phyloP scores from a whole-genome alignment of 2,888 invertebrate genomes.

The Lycocerus yunnanus region DNA sequence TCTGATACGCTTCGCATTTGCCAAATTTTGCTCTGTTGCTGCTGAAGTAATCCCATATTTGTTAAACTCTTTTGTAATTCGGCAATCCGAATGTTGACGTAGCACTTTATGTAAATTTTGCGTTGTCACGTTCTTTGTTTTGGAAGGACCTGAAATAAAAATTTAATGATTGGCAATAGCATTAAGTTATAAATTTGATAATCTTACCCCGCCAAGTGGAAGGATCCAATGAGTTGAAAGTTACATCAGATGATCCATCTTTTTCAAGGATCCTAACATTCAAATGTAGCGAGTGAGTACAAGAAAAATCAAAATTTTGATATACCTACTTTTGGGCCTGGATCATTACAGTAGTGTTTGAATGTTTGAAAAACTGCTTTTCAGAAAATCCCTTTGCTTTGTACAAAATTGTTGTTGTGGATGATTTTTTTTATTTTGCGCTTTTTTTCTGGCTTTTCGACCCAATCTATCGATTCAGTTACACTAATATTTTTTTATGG shows the following conservation, averaged over 20 bases:
- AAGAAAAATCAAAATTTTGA: background rate
- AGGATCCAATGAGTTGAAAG: slow-evolving; percentile 22
- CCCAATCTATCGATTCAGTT: too few relatives aligned
- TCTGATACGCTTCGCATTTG: slow-evolving; percentile 35
- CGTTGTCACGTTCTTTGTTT: too few relatives aligned
- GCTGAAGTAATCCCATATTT: slow-evolving; percentile 53
- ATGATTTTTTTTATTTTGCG: too few relatives aligned
- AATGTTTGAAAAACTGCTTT: slow-evolving; percentile 44
- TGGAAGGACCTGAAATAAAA: too few relatives aligned
- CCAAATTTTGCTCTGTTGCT: slow-evolving; percentile 48
- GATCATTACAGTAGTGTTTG: slow-evolving; percentile 43
- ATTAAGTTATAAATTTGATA: too few relatives aligned
- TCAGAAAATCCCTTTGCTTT: slow-evolving; percentile 25
- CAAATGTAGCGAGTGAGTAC: background rate
- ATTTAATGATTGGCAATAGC: too few relatives aligned
- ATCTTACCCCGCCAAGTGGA: background rate
- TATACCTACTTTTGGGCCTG: slow-evolving; percentile 42
- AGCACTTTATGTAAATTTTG: too few relatives aligned
- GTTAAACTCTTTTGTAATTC: slow-evolving; percentile 50
- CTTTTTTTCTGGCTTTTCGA: too few relatives aligned
- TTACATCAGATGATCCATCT: slow-evolving; percentile 34
- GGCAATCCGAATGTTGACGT: slow-evolving; percentile 46
- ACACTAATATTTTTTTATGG: background rate
- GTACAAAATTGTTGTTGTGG: too few relatives aligned
- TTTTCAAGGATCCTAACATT: slow-evolving; percentile 18